Base-by-base conservation (phyloP, 30 jellyfish, hydroid and myxozoan genomes). In the Nemopilema nomurai region DNA sequence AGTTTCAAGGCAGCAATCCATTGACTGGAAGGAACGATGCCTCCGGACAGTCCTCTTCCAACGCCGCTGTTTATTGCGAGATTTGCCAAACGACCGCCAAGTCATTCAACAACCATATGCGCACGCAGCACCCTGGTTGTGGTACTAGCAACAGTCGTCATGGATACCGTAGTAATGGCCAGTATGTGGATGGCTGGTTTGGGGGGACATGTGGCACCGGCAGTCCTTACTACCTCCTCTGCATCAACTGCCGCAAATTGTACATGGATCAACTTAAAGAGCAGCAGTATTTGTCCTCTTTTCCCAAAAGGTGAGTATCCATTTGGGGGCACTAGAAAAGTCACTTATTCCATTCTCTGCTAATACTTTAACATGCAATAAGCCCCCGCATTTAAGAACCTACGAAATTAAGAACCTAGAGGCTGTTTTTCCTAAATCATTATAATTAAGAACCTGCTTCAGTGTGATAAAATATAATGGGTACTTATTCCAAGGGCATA, bases 191-290 rank as follows among this genome's bases (percentile, higher is more conserved):
- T 27, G 96, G 98, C 4, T 92, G 96, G 97, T 92, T 92, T 84
- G 96, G 96, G 18, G 98, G 98, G 27, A 68, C 83, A 0, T 92
- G 98, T 72, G 98, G 98, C 68, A 87, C 97, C 13, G 98, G 98
- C 23, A 81, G 90, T 57, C 96, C 98, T n/a, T 92, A 92, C 77
- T 92, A 92, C 77, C 88, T 92, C 16, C 74, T 92, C 57, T 92
- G 98, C 75, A 89, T 65, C 74, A 80, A 77, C 6, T 92, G 98
- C 82, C 95, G 91, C 21, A 31, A 71, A 28, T 68, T 79, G 17
- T 88, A 92, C 66, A 23, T 84, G 78, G 84, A 88, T 30, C 69
- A 82, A 30, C 91, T 63, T 51, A 81, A 66, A 27, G 92, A 84
- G 50, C 50, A 27, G 49, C 64, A 77, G 26, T 78, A 65, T 30